Percentiles rank a stretch among this genome's conserved stretches.
These are phyloP conservation scores for Anabacerthia variegaticeps DNA, from an alignment of 2,797 vertebrate genomes.

Conservation along the genomic window DNA sequence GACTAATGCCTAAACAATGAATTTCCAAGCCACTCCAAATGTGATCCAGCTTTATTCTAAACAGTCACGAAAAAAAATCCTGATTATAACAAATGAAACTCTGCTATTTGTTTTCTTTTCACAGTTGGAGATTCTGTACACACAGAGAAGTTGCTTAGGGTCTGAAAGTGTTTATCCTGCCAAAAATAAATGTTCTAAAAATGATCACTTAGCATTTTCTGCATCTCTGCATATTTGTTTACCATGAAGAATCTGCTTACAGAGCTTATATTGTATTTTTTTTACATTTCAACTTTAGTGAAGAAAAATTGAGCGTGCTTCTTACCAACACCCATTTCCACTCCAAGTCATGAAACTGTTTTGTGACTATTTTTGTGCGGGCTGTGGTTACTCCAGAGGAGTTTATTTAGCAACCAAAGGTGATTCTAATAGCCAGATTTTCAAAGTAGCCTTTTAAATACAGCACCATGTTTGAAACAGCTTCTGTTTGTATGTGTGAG, in stretches of 20 bases:
- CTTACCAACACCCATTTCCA: conserved; percentile 35
- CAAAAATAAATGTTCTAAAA: conserved; percentile 67
- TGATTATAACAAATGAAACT: conserved; percentile 45
- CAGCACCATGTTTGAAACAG: neutral
- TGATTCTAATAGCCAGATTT: conserved; percentile 30
- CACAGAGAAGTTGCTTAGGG: conserved; percentile 49
- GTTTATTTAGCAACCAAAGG: conserved; percentile 58
- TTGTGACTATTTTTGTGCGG: conserved; percentile 33
- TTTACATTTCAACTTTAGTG: conserved; percentile 10
- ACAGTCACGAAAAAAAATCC: conserved; percentile 37
- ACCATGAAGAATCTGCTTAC: conserved; percentile 61
- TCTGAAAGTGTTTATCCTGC: conserved; percentile 65
- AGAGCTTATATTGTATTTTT: conserved; percentile 50
- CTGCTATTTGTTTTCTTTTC: conserved; percentile 65
- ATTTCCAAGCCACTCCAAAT: conserved; percentile 51
- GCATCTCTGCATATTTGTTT: conserved; percentile 61
- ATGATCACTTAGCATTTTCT: conserved; percentile 49
- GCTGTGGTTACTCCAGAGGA: conserved; percentile 49
- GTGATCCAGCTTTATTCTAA: conserved; percentile 58
- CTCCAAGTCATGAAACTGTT: conserved; percentile 8
- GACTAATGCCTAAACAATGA: conserved; percentile 50
- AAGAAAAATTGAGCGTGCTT: neutral
- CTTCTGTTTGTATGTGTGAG: neutral
- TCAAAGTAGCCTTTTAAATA: conserved; percentile 34
- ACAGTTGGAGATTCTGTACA: conserved; percentile 61